Evolutionary conservation across 2,797 vertebrate genomes (phyloP).

Genomic region (Rhinella marina): DNA sequence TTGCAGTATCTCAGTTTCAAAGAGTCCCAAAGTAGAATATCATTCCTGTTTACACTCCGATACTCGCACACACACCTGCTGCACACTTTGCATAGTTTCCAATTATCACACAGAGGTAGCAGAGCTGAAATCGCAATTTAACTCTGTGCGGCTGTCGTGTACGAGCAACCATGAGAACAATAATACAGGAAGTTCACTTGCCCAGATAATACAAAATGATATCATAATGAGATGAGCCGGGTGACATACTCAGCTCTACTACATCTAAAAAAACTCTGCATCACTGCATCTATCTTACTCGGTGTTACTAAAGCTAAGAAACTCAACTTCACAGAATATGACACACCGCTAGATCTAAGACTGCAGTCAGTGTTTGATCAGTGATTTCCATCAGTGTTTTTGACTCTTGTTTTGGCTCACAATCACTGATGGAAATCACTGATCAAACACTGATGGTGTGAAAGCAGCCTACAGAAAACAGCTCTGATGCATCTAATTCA

Average conservation of each 20-base stretch:
- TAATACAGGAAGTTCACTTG: background rate
- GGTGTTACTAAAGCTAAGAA: no score
- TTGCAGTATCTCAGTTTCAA: slow-evolving; percentile 29
- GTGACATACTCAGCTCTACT: background rate
- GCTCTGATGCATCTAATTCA: no score
- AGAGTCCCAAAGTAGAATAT: slow-evolving; percentile 10
- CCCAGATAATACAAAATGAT: background rate
- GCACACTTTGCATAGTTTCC: background rate
- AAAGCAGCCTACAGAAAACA: no score
- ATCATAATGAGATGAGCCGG: background rate
- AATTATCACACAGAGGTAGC: background rate
- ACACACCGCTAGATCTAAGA: no score
- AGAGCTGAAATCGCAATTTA: background rate
- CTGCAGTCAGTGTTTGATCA: no score
- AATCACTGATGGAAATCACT: no score
- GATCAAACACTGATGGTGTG: no score
- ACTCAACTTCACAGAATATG: no score
- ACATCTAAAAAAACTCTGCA: background rate
- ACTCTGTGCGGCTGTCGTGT: background rate
- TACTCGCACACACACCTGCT: background rate
- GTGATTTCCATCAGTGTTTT: no score
- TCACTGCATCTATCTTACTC: no score
- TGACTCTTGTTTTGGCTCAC: no score
- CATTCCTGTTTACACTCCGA: background rate
- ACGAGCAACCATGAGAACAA: background rate